Percentiles rank a stretch among this genome's conserved stretches.
Evolutionary conservation across 2,113 vertebrate species (phyloP).

Genomic region (Gnathonemus longibarbis): DNA sequence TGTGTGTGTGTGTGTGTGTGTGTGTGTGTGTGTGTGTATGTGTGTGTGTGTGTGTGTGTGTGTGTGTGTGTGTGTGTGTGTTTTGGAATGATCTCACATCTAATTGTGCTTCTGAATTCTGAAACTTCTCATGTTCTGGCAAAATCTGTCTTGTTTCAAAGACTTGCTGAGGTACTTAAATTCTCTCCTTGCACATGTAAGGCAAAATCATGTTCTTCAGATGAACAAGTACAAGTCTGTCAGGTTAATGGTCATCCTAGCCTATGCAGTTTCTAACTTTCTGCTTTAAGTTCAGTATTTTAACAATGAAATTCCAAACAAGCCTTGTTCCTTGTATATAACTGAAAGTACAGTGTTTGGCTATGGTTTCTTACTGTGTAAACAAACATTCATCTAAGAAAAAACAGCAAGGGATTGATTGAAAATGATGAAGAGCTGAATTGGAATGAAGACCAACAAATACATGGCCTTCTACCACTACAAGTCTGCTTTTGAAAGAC

Average conservation of each 20-base stretch:
- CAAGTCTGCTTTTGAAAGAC: neutral
- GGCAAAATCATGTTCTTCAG: neutral
- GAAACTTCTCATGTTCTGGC: neutral
- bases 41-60: too few relatives aligned
- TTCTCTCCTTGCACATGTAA: neutral
- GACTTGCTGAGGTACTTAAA: neutral
- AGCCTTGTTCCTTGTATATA: neutral
- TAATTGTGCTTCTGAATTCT: neutral
- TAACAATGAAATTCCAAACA: neutral
- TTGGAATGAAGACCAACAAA: neutral
- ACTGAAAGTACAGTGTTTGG: neutral
- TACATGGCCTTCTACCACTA: neutral
- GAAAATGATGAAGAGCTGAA: neutral
- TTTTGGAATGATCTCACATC: neutral
- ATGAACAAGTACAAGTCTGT: slow-evolving; percentile 1
- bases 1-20: neutral
- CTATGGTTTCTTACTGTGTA: neutral
- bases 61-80: too few relatives aligned
- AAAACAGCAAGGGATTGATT: neutral
- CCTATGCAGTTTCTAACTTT: neutral
- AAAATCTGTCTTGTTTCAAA: neutral
- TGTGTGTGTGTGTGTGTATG: neutral
- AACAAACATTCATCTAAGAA: neutral
- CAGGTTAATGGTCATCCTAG: neutral
- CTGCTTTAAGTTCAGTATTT: neutral